Evolutionary conservation across 2,797 vertebrate genomes (phyloP).

Genomic region (Acomys russatus): DNA sequence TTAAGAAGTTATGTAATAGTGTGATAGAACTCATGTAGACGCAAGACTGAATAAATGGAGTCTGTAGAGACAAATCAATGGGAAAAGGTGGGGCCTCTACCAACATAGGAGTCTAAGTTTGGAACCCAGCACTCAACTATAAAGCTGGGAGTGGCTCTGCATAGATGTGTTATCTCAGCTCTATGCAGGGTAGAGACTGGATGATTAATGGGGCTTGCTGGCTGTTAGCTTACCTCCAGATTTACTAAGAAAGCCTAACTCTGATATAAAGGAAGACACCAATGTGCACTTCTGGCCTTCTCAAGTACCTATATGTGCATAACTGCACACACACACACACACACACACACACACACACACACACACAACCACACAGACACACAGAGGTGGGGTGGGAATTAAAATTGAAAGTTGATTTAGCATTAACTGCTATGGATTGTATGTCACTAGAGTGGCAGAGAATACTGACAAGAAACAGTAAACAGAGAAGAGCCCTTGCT

Average conservation of each 20-base stretch:
- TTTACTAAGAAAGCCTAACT: neutral
- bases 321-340: too few species aligned
- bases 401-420: neutral
- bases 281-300: neutral
- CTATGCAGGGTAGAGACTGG: neutral
- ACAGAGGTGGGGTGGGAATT: rapidly evolving
- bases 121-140: neutral
- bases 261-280: neutral
- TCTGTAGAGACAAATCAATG: neutral
- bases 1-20: neutral
- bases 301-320: neutral
- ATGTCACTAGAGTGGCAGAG: neutral
- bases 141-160: neutral
- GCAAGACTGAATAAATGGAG: neutral
- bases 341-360: neutral
- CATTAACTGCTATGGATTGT: neutral
- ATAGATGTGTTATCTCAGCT: neutral
- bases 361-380: neutral
- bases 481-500: neutral
- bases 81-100: neutral
- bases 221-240: neutral
- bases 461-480: neutral
- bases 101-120: neutral
- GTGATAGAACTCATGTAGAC: neutral
- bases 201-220: neutral